phyloP scores from a whole-genome alignment of 92 coral and sea anemone species.

The Paramuricea clavata region DNA sequence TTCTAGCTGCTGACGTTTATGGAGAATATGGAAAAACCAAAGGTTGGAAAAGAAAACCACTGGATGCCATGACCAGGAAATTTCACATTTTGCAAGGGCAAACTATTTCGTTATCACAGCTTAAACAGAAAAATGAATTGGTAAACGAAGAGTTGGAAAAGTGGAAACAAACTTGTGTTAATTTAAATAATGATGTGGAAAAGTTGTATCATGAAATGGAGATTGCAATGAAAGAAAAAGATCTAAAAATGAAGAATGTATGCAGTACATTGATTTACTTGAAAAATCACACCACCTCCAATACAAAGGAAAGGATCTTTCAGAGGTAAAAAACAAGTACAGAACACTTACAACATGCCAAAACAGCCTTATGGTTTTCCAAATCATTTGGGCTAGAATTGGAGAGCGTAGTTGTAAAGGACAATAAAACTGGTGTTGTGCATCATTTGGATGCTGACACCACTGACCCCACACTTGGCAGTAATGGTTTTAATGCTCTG shows the following conservation, averaged over 20 bases:
- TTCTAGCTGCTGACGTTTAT: conserved; percentile 66
- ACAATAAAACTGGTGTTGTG: conserved; percentile 66
- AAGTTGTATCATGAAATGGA: conserved; percentile 69
- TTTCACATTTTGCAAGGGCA: conserved; percentile 78
- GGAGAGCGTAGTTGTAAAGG: too few relatives aligned
- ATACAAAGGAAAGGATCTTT: conserved; percentile 72
- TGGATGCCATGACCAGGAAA: conserved; percentile 65
- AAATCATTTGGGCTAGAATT: conserved; percentile 77
- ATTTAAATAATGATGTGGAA: conserved; percentile 67
- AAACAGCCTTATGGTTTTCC: conserved; percentile 75
- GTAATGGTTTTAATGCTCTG: conserved; percentile 59
- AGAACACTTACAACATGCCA: conserved; percentile 72
- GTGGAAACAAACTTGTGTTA: conserved; percentile 59
- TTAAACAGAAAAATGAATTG: conserved; percentile 54
- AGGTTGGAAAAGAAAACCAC: conserved; percentile 53
- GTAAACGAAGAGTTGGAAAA: conserved; percentile 66
- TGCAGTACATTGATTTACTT: conserved; percentile 50
- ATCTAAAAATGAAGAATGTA: conserved; percentile 66
- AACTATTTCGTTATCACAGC: conserved; percentile 54
- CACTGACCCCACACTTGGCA: conserved; percentile 6
- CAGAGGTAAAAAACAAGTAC: conserved; percentile 69
- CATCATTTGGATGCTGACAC: conserved; percentile 32
- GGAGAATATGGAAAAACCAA: conserved; percentile 53
- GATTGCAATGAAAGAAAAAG: conserved; percentile 55
- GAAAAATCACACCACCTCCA: conserved; percentile 48